Evolutionary conservation across 2,888 invertebrate genomes (phyloP).

Genomic region (Cactoblastis cactorum): DNA sequence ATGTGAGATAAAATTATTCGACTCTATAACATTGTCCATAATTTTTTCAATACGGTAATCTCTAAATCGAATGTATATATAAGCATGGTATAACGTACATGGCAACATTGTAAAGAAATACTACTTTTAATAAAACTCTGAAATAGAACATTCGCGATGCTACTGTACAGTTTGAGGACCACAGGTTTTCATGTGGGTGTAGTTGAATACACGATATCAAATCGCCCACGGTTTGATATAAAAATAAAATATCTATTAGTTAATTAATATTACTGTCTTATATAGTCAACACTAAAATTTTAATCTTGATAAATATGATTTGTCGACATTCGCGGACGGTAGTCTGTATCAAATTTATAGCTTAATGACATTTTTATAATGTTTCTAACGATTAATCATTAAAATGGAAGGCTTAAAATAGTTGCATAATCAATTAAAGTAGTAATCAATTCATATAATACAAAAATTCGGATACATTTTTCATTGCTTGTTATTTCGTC

Average conservation of each 20-base stretch:
- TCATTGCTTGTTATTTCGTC: too few relatives aligned
- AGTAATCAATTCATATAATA: too few relatives aligned
- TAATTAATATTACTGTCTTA: slow-evolving; percentile 32
- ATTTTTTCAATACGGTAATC: too few relatives aligned
- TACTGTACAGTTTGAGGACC: slow-evolving; percentile 1
- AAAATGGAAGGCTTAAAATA: not conserved
- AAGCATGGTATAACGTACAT: too few relatives aligned
- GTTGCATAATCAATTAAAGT: not conserved
- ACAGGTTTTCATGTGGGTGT: slow-evolving; percentile 24
- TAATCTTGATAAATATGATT: slow-evolving; percentile 14
- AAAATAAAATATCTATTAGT: slow-evolving; percentile 41
- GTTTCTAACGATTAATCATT: not conserved
- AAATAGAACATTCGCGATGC: not conserved
- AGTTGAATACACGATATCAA: slow-evolving; percentile 27
- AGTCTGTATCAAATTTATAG: slow-evolving; percentile 7
- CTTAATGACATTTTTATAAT: not conserved
- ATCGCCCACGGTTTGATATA: slow-evolving; percentile 37
- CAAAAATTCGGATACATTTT: too few relatives aligned
- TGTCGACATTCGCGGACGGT: slow-evolving; percentile 7
- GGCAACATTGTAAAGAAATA: too few relatives aligned
- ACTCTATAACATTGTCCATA: too few relatives aligned
- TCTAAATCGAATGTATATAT: too few relatives aligned
- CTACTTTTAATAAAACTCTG: too few relatives aligned
- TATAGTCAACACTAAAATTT: slow-evolving; percentile 21
- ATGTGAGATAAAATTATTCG: too few relatives aligned